These are phyloP conservation scores for Ochotona princeps DNA, from an alignment of 2,113 vertebrate species.

Conservation along the genomic window DNA sequence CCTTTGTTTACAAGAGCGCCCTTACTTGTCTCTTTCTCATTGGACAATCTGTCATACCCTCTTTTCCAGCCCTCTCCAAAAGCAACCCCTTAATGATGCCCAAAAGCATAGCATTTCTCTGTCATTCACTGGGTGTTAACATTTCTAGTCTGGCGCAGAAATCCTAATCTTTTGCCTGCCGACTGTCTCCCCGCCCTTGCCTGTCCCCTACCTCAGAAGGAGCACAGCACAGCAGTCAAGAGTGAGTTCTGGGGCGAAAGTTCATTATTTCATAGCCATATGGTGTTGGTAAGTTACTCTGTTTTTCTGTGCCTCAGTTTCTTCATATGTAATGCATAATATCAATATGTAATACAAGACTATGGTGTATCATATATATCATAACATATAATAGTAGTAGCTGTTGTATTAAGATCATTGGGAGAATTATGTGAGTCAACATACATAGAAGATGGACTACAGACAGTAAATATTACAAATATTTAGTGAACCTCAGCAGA, in stretches of 20 bases:
- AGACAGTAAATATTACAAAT: slow-evolving; percentile 1
- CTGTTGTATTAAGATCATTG: neutral
- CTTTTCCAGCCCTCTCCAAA: neutral
- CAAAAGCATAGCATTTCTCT: neutral
- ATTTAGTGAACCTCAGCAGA: neutral
- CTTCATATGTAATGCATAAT: neutral
- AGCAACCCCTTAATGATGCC: neutral
- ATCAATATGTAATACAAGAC: too few relatives aligned
- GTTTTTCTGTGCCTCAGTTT: neutral
- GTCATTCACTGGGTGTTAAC: neutral
- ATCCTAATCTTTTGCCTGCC: neutral
- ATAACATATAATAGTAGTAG: neutral
- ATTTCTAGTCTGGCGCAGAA: neutral
- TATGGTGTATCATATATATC: too few relatives aligned
- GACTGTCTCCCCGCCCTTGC: neutral
- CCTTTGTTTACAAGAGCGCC: slow-evolving; percentile 9
- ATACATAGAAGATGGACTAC: neutral
- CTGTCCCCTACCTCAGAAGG: neutral
- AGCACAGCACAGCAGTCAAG: neutral
- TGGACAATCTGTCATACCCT: neutral
- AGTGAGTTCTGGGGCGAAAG: neutral
- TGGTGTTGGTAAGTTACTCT: neutral
- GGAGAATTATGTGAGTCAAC: slow-evolving; percentile 1
- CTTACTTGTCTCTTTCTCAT: neutral
- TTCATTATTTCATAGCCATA: neutral